Evolutionary conservation across 2,113 vertebrate species (phyloP), one percentile per base, ranked within the genome.

Genomic region (Hippolais icterina): DNA sequence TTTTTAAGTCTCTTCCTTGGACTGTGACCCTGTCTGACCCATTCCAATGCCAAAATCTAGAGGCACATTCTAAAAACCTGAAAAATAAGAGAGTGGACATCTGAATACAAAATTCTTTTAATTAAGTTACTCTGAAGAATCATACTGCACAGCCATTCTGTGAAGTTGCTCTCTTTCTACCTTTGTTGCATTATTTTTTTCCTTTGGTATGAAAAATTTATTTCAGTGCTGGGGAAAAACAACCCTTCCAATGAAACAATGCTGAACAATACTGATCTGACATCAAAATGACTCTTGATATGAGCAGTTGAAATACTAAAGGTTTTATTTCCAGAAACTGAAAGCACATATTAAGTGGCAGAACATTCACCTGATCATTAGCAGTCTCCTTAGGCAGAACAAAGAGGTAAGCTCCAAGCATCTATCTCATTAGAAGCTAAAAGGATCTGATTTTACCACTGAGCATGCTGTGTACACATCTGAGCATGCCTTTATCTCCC

Each of bases 271-370:
- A 88, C n/a, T 90, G n/a, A 77, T 57, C 56, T 93, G 90, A 47
- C 72, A 92, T 94, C 53, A 74, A 74, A 95, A 93, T 78, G 12
- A 80, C 66, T 93, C 93, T 77, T 63, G 83, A 91, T 87, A 86
- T 21, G 66, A 86, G 20, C 41, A 68, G 65, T 35, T 93, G 91
- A 93, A 87, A 87, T 56, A 57, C 52, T 96, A 87, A 71, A 93
- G 46, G 46, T 95, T 59, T 19, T 83, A 68, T 91, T 95, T 96
- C 56, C 53, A 76, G 74, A 94, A 96, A 91, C 53, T 29, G 52
- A 93, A 92, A 97, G 90, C 39, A 75, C 15, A 23, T 68, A 47
- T 60, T 94, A 59, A 63, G 41, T 37, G 37, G 63, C 31, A 76
- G 72, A 89, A 70, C 76, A 89, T 91, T 91, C 39, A 83, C 64